A percentile compares a stretch with the other conserved stretches of the same genome.
Conservation (phyloP, 2,888 invertebrate genomes). For the Rapana venosa region DNA sequence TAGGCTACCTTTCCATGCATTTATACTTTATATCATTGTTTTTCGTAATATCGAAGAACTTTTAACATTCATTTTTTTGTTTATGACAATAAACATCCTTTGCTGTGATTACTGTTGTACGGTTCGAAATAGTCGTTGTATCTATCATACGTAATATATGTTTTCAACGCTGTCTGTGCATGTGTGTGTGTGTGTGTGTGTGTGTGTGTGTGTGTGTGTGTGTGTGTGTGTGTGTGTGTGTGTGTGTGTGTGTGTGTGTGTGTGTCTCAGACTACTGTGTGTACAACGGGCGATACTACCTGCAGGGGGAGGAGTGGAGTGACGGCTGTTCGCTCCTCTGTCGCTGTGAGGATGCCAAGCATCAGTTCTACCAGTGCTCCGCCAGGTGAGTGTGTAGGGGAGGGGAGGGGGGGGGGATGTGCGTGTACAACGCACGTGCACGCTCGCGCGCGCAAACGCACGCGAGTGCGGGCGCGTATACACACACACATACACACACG, state of each 20-base stretch:
- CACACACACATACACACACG: neutral
- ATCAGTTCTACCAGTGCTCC: constrained; percentile 64
- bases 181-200: too few relatives aligned
- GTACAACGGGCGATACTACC: constrained; percentile 50
- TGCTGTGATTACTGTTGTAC: too few relatives aligned
- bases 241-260: neutral
- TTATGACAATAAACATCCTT: too few relatives aligned
- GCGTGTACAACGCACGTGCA: neutral
- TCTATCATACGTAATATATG: too few relatives aligned
- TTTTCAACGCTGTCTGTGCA: too few relatives aligned
- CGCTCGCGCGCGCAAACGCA: neutral
- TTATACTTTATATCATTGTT: too few relatives aligned
- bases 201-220: too few relatives aligned
- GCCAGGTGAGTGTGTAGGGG: neutral
- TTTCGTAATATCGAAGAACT: too few relatives aligned
- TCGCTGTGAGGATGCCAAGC: constrained; percentile 49
- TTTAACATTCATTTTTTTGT: too few relatives aligned
- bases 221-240: too few relatives aligned
- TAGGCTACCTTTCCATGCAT: too few relatives aligned
- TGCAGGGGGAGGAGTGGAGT: constrained; percentile 53
- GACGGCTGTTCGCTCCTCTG: constrained; percentile 51
- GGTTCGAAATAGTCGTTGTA: too few relatives aligned
- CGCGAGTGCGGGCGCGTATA: neutral
- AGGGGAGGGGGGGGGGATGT: neutral
- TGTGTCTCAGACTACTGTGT: constrained; percentile 49